phyloP scores from a whole-genome alignment of 2,888 invertebrate genomes.

The Rhamphomyia laevipes region DNA sequence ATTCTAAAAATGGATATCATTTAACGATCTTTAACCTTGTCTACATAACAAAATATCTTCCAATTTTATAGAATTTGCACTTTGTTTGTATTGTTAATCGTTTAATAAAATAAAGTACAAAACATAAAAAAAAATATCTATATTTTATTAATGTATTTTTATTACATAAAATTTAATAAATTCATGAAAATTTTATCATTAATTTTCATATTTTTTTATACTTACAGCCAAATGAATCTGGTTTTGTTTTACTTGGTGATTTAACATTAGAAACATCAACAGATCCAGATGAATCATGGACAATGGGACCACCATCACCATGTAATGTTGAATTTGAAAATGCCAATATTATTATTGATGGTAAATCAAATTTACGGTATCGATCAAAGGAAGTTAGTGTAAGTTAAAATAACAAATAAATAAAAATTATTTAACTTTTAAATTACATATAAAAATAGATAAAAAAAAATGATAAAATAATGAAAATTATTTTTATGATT shows the following conservation, averaged over 20 bases:
- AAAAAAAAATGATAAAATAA: not conserved
- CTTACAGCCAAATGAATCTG: constrained; percentile 48
- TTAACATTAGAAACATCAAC: constrained; percentile 47
- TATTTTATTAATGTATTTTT: too few species aligned
- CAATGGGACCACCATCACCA: constrained; percentile 60
- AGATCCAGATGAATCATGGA: constrained; percentile 48
- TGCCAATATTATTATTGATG: constrained; percentile 83
- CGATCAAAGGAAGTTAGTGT: constrained; percentile 38
- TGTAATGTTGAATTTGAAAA: constrained; percentile 75
- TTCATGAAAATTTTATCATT: not conserved
- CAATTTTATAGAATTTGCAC: too few species aligned
- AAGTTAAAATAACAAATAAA: constrained; percentile 16
- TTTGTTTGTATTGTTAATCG: too few species aligned
- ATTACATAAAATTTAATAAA: too few species aligned
- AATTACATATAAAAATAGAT: not conserved
- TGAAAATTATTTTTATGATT: too few species aligned
- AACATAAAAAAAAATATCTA: too few species aligned
- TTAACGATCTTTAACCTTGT: too few species aligned
- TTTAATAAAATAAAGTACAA: too few species aligned
- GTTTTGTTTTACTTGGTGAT: constrained; percentile 48
- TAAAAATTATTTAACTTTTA: not conserved
- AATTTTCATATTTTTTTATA: constrained; percentile 14
- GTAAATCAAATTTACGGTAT: constrained; percentile 67
- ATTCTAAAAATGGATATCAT: too few species aligned
- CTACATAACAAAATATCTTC: too few species aligned